Percentiles rank a stretch among this genome's conserved stretches.
Evolutionary conservation across 2,888 invertebrate genomes (phyloP).

Genomic region (Steromphala cineraria): DNA sequence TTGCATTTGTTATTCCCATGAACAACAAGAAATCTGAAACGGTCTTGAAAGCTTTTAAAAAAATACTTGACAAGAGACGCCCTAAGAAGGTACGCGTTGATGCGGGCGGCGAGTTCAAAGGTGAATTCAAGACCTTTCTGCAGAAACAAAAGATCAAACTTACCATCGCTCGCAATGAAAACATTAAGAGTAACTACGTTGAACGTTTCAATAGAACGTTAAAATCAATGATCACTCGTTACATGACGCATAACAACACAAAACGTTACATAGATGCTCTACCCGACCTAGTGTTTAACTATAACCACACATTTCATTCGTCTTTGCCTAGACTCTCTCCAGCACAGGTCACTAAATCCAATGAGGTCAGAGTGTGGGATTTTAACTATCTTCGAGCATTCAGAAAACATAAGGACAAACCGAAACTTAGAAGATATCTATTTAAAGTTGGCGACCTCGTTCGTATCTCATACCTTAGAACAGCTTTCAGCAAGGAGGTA

Average conservation of each 20-base stretch:
- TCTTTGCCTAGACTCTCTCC: background rate
- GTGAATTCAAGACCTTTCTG: background rate
- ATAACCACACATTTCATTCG: background rate
- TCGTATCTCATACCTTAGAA: constrained; percentile 7
- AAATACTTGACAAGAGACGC: background rate
- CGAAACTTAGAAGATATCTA: background rate
- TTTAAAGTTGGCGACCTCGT: constrained; percentile 1
- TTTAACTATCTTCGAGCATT: background rate
- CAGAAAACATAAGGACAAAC: background rate
- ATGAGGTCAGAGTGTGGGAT: background rate
- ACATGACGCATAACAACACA: constrained; percentile 5
- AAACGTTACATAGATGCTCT: background rate
- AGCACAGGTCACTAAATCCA: background rate
- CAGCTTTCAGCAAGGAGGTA: background rate
- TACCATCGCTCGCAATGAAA: background rate
- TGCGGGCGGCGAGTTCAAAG: background rate
- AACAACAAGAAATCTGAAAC: background rate
- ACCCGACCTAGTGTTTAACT: background rate
- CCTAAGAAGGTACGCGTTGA: background rate
- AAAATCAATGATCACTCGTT: background rate
- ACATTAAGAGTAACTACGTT: background rate
- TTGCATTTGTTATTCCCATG: background rate
- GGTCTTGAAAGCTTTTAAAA: background rate
- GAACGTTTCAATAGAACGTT: background rate
- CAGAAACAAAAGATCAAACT: background rate